Evolutionary conservation across 1,140 invertebrate species (phyloP), one percentile per base, ranked within the genome.

Genomic region (Akabosia matsudoensis): DNA sequence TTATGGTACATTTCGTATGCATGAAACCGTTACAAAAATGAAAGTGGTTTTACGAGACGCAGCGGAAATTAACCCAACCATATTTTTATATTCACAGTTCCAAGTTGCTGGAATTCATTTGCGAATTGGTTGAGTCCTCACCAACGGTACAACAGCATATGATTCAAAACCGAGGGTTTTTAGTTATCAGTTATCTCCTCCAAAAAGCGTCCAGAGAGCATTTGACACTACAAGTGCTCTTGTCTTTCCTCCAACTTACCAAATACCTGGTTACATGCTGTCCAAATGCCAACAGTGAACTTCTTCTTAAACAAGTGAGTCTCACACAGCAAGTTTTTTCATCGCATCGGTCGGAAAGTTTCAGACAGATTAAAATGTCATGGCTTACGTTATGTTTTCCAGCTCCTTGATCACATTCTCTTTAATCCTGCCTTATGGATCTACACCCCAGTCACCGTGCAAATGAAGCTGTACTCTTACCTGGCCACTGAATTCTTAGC

Each of bases 371-470:
- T n/a, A n/a, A n/a, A 45, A 45, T 18, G 7, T 45, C 7, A 45
- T 45, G 37, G 16, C 1, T 33, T 37, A 45, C 37, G 18, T 74
- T 71, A 45, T 90, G 82, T 90, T 82, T 93, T 91, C 89, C 94
- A 99, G 91, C 89, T 99, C 80, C 89, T 99, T 88, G 97, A 99
- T 86, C 95, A 99, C 87, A 92, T 99, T 56, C 90, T 99, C 34
- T 99, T 99, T 89, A 99, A 99, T 89, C 96, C 97, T 4, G 94
- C 95, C 31, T 87, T 99, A 56, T 99, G 97, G 97, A 97, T 99
- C 82, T 96, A 98, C 86, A 96, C 97, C 16, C 93, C 95, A 64
- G 93, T 96, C 16, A 91, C 92, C 77, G 96, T 98, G n/a, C 97
- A 99, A 87, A 94, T 94, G 45, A 89, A 94, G 72, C 89, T 99